Evolutionary conservation across 92 coral and sea anemone genomes (phyloP).

Genomic region (Scolanthus callimorphus): DNA sequence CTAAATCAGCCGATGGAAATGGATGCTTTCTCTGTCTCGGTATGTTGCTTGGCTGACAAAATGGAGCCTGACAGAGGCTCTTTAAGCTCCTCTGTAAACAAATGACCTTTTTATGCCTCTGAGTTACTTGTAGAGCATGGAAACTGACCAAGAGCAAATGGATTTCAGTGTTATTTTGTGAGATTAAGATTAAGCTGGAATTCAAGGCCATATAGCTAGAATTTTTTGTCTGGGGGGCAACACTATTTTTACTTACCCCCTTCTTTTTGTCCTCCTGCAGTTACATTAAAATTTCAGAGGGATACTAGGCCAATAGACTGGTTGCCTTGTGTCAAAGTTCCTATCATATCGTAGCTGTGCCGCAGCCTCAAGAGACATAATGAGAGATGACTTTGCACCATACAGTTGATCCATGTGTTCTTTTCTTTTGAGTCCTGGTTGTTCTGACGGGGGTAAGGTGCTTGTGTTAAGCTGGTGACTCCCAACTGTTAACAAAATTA

Average conservation of each 20-base stretch:
- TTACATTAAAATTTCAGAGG: conserved; percentile 88
- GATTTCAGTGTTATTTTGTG: too few species aligned
- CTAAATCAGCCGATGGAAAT: not conserved
- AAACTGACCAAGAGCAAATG: too few species aligned
- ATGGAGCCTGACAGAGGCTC: not conserved
- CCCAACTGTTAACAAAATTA: conserved; percentile 54
- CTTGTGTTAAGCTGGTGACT: conserved; percentile 69
- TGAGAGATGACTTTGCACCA: conserved; percentile 64
- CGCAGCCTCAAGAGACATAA: conserved; percentile 85
- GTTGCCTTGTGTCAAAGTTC: conserved; percentile 79
- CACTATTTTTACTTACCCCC: too few species aligned
- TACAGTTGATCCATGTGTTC: conserved; percentile 80
- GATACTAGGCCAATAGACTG: conserved; percentile 96
- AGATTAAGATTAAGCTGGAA: too few species aligned
- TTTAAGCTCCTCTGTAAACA: too few species aligned
- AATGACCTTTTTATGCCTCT: too few species aligned
- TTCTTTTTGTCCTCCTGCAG: too few species aligned
- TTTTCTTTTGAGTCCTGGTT: conserved; percentile 70
- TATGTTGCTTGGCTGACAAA: not conserved
- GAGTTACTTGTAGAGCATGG: too few species aligned
- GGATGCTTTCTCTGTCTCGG: not conserved
- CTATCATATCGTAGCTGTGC: conserved; percentile 84
- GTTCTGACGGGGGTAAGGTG: conserved; percentile 79
- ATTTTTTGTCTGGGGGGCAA: too few species aligned
- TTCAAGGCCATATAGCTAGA: too few species aligned